Evolutionary conservation across 2,797 vertebrate species (phyloP).

Genomic region (Dermochelys coriacea): DNA sequence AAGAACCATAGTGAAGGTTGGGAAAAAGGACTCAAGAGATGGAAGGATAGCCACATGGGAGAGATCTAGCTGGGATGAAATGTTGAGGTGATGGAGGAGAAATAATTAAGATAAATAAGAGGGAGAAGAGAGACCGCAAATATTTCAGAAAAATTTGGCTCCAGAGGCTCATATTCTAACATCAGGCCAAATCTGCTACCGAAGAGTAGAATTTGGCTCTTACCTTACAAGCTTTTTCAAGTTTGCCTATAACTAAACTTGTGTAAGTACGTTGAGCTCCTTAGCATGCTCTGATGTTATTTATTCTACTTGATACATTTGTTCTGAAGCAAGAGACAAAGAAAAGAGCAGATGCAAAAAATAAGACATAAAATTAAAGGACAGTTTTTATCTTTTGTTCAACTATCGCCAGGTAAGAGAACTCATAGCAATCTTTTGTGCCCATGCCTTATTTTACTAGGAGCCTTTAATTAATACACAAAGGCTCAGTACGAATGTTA

Average conservation of each 20-base stretch:
- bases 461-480: not conserved
- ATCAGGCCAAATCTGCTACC: not conserved
- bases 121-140: not conserved
- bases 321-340: not conserved
- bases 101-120: not conserved
- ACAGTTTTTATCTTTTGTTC: not conserved
- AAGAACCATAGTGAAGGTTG: not conserved
- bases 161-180: not conserved
- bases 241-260: not conserved
- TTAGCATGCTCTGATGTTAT: not conserved
- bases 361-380: not conserved
- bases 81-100: not conserved
- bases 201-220: not conserved
- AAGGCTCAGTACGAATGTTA: not conserved
- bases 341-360: not conserved
- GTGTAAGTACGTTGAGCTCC: not conserved
- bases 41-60: not conserved
- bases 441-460: not conserved
- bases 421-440: not conserved
- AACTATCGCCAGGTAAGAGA: not conserved
- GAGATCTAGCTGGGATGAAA: not conserved
- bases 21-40: not conserved
- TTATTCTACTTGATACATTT: not conserved
- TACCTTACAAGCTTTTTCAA: not conserved
- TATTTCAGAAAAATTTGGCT: not conserved